Evolutionary conservation across 2,888 invertebrate genomes (phyloP).

Genomic region (Spodoptera littoralis): DNA sequence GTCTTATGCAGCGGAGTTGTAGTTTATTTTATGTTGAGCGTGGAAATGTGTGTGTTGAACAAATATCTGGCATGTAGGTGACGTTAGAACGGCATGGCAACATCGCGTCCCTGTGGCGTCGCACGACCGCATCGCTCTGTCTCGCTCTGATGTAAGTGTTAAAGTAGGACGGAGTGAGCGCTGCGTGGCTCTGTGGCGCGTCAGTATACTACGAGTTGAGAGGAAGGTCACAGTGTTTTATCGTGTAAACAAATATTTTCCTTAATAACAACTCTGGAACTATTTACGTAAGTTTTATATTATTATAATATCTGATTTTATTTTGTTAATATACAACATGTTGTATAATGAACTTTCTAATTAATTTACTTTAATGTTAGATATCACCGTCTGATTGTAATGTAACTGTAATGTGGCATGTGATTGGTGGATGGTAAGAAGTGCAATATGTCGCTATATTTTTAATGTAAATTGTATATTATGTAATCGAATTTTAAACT

Average conservation of each 20-base stretch:
- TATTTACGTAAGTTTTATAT: constrained; percentile 40
- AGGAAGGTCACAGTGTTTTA: constrained; percentile 64
- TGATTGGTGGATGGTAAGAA: too few relatives aligned
- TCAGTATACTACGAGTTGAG: constrained; percentile 65
- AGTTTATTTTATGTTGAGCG: constrained; percentile 16
- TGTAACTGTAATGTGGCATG: too few relatives aligned
- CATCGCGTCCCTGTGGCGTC: constrained; percentile 63
- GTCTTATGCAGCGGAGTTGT: not conserved
- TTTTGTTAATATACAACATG: not conserved
- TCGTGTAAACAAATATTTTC: constrained; percentile 53
- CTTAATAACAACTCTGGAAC: constrained; percentile 34
- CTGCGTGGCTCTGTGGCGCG: constrained; percentile 63
- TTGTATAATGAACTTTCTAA: not conserved
- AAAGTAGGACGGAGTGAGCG: constrained; percentile 43
- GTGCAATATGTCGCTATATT: too few relatives aligned
- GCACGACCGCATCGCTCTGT: constrained; percentile 47
- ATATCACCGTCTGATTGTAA: too few relatives aligned
- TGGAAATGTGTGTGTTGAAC: constrained; percentile 34
- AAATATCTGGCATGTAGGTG: constrained; percentile 50
- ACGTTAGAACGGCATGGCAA: constrained; percentile 61
- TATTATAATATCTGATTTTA: constrained; percentile 5
- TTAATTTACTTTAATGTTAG: not conserved
- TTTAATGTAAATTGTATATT: too few relatives aligned
- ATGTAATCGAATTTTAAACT: too few relatives aligned
- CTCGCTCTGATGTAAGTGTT: constrained; percentile 49